Evolutionary conservation across 2,113 vertebrate species (phyloP).

Genomic region (Eidolon helvum): DNA sequence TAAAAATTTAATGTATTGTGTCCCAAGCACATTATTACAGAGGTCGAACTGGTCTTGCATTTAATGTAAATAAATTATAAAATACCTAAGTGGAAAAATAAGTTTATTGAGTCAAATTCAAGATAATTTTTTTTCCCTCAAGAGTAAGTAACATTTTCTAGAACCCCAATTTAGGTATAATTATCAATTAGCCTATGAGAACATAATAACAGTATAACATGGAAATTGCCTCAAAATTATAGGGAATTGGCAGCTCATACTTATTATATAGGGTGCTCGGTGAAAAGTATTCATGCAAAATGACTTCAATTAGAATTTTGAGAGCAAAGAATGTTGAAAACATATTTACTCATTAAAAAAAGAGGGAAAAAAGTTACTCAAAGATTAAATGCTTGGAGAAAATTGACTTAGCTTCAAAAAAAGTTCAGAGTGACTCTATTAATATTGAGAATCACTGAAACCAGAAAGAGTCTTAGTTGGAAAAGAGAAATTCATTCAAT

Average conservation of each 20-base stretch:
- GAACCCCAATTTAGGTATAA: slow-evolving; percentile 34
- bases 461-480: not conserved
- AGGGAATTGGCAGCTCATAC: slow-evolving; percentile 12
- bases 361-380: not conserved
- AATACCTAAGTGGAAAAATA: not conserved
- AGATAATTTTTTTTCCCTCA: slow-evolving; percentile 47
- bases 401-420: not conserved
- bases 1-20: not conserved
- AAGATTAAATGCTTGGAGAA: not conserved
- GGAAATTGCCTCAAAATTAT: slow-evolving; percentile 48
- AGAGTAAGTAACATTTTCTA: slow-evolving; percentile 47
- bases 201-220: slow-evolving; percentile 46
- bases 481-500: not conserved
- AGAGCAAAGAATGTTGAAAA: slow-evolving; percentile 23
- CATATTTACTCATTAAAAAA: not conserved
- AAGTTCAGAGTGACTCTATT: not conserved
- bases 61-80: slow-evolving; percentile 23
- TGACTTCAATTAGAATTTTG: slow-evolving; percentile 44
- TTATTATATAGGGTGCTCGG: slow-evolving; percentile 26
- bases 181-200: slow-evolving; percentile 60
- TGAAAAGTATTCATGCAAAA: slow-evolving; percentile 35
- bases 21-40: not conserved
- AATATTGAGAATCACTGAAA: not conserved
- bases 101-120: not conserved
- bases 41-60: not conserved